Evolutionary conservation across 1,140 invertebrate species (phyloP), one percentile per base, ranked within the genome.

Genomic region (Penaeus japonicus): DNA sequence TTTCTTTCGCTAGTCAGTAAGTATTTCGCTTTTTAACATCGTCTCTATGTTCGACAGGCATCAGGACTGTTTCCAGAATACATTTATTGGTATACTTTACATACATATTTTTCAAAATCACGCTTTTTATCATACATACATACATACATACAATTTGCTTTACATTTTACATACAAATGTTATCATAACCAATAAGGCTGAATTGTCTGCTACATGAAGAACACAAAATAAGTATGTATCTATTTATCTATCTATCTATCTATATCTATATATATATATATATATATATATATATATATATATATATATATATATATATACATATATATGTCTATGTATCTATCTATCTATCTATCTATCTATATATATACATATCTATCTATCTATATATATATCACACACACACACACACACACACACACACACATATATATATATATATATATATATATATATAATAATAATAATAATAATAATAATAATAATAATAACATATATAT

Each of bases 1-100:
- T 87, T 54, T 39, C 85, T n/a, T 87, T 87, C 85, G 27, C 79
- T 39, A 82, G 53, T 27, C 85, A 87, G 85, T 87, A 53, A 87
- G 85, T 87, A 75, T 22, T n/a, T 24, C 54, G 24, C n/a, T 54
- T 12, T 1, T 22, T 24, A 65, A 5, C 62, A 7, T 12, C 62
- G 0, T 65, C 5, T 22, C 2, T 65, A n/a, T 79, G 10, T 20
- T 39, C 18, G 4, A 79, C 24, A 47, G 17, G 53, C 10, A 17
- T 30, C 47, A 78, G 15, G 32, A 32, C 32, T 35, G 17, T 32
- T 30, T 2, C 24, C 32, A 22, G 47, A 24, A 70, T 73, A 73
- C 27, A 73, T 73, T 15, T 73, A 73, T 30, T 30, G 27, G 27
- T 73, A 73, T 1, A 73, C 30, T 70, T 24, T 70, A 70, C 30